A percentile compares a stretch with the other conserved stretches of the same genome.
Conservation (phyloP, 2,888 invertebrate genomes). For the Muschampia plurimacula region DNA sequence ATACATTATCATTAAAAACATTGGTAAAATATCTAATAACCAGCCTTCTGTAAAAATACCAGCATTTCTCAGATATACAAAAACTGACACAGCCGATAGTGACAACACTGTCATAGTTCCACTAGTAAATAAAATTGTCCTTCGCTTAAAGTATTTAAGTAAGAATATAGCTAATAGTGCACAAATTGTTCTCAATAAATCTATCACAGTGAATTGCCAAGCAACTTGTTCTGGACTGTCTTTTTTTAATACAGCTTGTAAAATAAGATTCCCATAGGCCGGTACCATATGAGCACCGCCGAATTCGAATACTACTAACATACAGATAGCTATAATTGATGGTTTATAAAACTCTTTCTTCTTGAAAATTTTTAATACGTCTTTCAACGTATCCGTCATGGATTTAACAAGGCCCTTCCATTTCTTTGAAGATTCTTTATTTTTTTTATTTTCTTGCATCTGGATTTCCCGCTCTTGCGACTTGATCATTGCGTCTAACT, state of each 20-base stretch:
- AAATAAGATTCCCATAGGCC: slow-evolving; percentile 76
- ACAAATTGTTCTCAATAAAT: slow-evolving; percentile 86
- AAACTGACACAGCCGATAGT: slow-evolving; percentile 67
- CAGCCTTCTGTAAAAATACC: slow-evolving; percentile 62
- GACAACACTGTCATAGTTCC: slow-evolving; percentile 74
- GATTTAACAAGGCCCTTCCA: slow-evolving; percentile 61
- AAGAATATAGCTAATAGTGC: slow-evolving; percentile 85
- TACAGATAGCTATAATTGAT: slow-evolving; percentile 76
- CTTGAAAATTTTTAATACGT: slow-evolving; percentile 71
- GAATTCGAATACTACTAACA: slow-evolving; percentile 79
- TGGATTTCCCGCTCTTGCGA: slow-evolving; percentile 67
- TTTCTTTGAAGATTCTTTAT: slow-evolving; percentile 49
- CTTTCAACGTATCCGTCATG: slow-evolving; percentile 60
- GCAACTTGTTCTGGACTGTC: slow-evolving; percentile 66
- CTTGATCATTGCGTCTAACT: slow-evolving; percentile 73
- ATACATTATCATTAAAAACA: slow-evolving; percentile 75
- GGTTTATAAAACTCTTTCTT: slow-evolving; percentile 80
- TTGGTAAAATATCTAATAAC: slow-evolving; percentile 68
- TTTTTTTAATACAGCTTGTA: slow-evolving; percentile 72
- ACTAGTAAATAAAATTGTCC: slow-evolving; percentile 75
- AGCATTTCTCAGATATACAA: slow-evolving; percentile 71
- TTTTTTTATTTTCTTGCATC: slow-evolving; percentile 55
- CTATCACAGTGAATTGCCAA: slow-evolving; percentile 88
- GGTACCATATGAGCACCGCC: slow-evolving; percentile 81
- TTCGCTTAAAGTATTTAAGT: slow-evolving; percentile 69